Evolutionary conservation across 2,797 vertebrate species (phyloP), one percentile per base, ranked within the genome.

Genomic region (Crossoptilon crossoptilon): DNA sequence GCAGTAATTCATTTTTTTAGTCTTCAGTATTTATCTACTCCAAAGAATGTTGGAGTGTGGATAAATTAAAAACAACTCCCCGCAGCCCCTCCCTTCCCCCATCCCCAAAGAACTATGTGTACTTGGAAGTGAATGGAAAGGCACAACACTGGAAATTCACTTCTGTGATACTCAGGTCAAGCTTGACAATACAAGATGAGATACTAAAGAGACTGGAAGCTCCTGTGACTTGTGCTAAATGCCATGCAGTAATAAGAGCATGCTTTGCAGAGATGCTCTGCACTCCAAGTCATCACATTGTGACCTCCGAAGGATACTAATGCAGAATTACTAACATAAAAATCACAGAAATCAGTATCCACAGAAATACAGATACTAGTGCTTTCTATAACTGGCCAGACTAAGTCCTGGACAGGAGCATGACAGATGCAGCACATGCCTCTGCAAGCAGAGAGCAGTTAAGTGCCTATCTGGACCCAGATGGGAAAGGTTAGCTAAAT

Each of bases 401-500:
- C 13, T n/a, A 79, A 75, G 75, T 4, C 13, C 26, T 37, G 44
- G 22, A 66, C 31, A 60, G 62, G 26, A 71, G 8, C 33, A 46
- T 5, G 19, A 90, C 35, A 82, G 59, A 66, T 16, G 22, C 5
- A 76, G 51, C 23, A 63, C 0, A 4, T 48, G n/a, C 27, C 60
- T 55, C 35, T 41, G 43, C 75, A 84, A 81, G 35, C 31, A 69
- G 88, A 73, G 6, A 78, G 49, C 67, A 81, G 46, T 59, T 71
- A 64, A 4, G 1, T 10, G 13, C 43, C 68, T 78, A 27, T 9
- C 0, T 1, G 56, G 21, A 11, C 33, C 29, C 81, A 63, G 56
- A 73, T 64, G 39, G 23, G 27, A 93, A 86, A 86, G 19, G 51
- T 64, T 92, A 93, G 64, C 35, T 55, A 59, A 76, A 63, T 10